Conservation (phyloP, 2,888 invertebrate species). For the Polietes domitor region DNA sequence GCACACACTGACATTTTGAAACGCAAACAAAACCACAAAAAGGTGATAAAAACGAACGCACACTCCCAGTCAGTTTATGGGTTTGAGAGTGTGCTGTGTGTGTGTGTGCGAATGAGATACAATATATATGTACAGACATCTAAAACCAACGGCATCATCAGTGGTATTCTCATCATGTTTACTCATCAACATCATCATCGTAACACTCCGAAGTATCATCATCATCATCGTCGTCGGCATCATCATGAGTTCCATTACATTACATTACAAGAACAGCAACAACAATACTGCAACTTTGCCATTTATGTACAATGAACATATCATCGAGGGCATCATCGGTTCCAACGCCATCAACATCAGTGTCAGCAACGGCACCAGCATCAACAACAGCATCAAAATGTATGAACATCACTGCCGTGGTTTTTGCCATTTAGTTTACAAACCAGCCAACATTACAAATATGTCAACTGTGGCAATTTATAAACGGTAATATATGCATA, state of each 20-base stretch:
- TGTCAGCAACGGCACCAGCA: neutral
- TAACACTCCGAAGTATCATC: constrained; percentile 26
- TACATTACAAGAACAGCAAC: constrained; percentile 25
- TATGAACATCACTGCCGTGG: constrained; percentile 44
- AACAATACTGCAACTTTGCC: constrained; percentile 24
- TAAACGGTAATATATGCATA: constrained; percentile 53
- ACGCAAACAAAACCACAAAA: constrained; percentile 46
- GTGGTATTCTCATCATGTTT: constrained; percentile 46
- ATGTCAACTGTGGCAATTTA: constrained; percentile 63
- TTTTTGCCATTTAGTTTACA: constrained; percentile 61
- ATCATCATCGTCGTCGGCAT: neutral
- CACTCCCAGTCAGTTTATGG: neutral
- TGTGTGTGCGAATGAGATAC: constrained; percentile 9
- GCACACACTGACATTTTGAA: constrained; percentile 29
- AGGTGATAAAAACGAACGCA: constrained; percentile 54
- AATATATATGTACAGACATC: constrained; percentile 18
- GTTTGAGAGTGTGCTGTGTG: neutral
- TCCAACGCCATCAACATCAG: neutral
- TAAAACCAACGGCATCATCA: constrained; percentile 38
- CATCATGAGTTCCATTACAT: constrained; percentile 28
- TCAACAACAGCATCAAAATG: constrained; percentile 16
- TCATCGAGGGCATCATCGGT: constrained; percentile 2
- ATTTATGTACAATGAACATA: constrained; percentile 9
- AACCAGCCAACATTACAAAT: constrained; percentile 62
- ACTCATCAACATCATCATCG: constrained; percentile 41